Evolutionary conservation across 2,113 vertebrate species (phyloP).

Genomic region (Egretta garzetta): DNA sequence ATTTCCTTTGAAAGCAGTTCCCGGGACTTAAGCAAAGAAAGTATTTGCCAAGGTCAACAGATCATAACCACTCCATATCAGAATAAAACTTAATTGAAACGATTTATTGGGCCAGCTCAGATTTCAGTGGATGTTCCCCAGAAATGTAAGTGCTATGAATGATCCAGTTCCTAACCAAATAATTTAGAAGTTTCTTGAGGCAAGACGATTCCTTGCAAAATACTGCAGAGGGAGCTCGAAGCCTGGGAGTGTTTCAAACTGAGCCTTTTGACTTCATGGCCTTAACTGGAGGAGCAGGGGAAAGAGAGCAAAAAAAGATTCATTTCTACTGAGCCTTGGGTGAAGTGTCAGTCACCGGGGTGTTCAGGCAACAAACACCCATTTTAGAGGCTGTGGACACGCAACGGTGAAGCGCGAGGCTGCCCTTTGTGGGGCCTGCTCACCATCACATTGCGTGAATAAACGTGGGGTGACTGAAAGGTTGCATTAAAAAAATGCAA

Average conservation of each 20-base stretch:
- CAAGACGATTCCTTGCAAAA: background rate
- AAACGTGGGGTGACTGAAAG: background rate
- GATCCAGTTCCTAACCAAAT: background rate
- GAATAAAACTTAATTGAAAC: background rate
- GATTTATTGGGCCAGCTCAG: background rate
- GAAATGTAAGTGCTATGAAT: background rate
- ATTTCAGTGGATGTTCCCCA: background rate
- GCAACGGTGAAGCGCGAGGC: rapidly evolving
- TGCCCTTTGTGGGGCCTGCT: background rate
- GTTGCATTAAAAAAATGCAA: background rate
- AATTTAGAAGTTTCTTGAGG: background rate
- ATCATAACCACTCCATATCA: background rate
- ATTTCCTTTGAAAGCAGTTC: background rate
- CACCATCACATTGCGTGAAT: rapidly evolving
- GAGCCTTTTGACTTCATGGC: background rate
- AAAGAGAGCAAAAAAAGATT: background rate
- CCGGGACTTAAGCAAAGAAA: background rate
- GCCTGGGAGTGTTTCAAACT: background rate
- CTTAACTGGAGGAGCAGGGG: background rate
- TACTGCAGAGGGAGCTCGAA: slow-evolving; percentile 65
- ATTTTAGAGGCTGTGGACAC: rapidly evolving
- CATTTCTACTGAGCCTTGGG: background rate
- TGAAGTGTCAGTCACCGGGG: background rate
- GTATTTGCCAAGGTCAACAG: background rate
- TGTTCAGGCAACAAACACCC: background rate